phyloP scores from a whole-genome alignment of 2,797 vertebrate species.

The Forpus xanthops region DNA sequence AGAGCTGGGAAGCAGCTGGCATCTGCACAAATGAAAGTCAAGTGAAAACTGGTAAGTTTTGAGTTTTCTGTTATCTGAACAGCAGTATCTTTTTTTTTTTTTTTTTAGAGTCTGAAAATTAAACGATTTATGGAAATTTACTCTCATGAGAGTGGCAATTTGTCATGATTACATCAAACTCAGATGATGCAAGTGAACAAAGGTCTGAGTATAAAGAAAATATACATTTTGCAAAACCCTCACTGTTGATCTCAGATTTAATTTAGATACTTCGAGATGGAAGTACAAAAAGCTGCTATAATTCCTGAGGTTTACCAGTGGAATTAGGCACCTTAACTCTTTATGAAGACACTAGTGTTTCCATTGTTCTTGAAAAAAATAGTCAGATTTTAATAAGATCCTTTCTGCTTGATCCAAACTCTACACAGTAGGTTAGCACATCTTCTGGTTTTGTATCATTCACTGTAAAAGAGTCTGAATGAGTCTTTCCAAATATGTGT shows the following conservation, averaged over 20 bases:
- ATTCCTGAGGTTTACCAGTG: neutral
- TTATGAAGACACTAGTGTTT: neutral
- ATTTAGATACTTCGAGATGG: neutral
- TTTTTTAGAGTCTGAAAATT: neutral
- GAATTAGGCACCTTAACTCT: neutral
- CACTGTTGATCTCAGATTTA: neutral
- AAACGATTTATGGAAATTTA: neutral
- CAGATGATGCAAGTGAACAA: neutral
- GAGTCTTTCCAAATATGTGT: conserved; percentile 1
- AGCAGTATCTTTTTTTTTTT: neutral
- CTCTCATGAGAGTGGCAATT: neutral
- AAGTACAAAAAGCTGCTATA: neutral
- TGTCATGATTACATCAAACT: neutral
- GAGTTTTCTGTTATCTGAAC: neutral
- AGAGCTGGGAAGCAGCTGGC: neutral
- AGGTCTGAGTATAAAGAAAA: neutral
- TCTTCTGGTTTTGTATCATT: neutral
- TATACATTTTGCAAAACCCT: neutral
- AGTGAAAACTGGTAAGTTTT: neutral
- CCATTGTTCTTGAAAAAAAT: neutral
- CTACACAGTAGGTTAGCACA: neutral
- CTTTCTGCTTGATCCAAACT: neutral
- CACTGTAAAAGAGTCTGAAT: neutral
- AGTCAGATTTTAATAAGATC: neutral
- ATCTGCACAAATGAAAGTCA: neutral